A percentile compares a stretch with the other conserved stretches of the same genome.
phyloP scores from a whole-genome alignment of 2,113 vertebrate genomes.

The Larimichthys crocea region DNA sequence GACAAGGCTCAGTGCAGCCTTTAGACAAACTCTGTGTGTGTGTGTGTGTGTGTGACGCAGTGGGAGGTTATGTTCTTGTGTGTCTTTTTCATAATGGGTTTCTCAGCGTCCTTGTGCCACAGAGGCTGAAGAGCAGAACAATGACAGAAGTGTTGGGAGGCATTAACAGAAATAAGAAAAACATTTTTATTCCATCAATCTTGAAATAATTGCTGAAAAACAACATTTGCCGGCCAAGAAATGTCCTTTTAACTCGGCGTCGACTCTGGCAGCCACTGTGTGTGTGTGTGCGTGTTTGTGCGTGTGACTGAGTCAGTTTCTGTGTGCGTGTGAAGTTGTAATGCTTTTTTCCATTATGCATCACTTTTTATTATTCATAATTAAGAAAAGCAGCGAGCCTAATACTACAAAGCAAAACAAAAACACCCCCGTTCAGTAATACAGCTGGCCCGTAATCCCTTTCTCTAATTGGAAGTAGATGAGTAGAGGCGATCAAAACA shows the following conservation, averaged over 20 bases:
- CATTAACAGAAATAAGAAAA: slow-evolving; percentile 71
- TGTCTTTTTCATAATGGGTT: slow-evolving; percentile 53
- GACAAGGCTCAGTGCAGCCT: slow-evolving; percentile 47
- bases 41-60: slow-evolving; percentile 30
- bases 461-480: slow-evolving; percentile 74
- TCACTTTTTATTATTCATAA: slow-evolving; percentile 85
- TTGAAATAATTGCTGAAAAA: slow-evolving; percentile 78
- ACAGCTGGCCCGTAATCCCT: slow-evolving; percentile 70
- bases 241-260: slow-evolving; percentile 72
- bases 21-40: slow-evolving; percentile 29
- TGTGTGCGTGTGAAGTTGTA: slow-evolving; percentile 56
- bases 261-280: slow-evolving; percentile 60
- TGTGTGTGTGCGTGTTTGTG: slow-evolving; percentile 40
- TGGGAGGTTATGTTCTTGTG: slow-evolving; percentile 44
- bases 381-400: slow-evolving; percentile 75
- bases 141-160: slow-evolving; percentile 76
- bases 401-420: slow-evolving; percentile 77
- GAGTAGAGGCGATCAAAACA: slow-evolving; percentile 69
- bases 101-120: slow-evolving; percentile 53
- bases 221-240: slow-evolving; percentile 72
- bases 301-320: slow-evolving; percentile 49
- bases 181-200: slow-evolving; percentile 68
- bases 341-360: slow-evolving; percentile 80
- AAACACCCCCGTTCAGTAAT: slow-evolving; percentile 58
- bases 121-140: slow-evolving; percentile 57